phyloP scores from a whole-genome alignment of 2,797 vertebrate genomes.

The Sternotherus odoratus region DNA sequence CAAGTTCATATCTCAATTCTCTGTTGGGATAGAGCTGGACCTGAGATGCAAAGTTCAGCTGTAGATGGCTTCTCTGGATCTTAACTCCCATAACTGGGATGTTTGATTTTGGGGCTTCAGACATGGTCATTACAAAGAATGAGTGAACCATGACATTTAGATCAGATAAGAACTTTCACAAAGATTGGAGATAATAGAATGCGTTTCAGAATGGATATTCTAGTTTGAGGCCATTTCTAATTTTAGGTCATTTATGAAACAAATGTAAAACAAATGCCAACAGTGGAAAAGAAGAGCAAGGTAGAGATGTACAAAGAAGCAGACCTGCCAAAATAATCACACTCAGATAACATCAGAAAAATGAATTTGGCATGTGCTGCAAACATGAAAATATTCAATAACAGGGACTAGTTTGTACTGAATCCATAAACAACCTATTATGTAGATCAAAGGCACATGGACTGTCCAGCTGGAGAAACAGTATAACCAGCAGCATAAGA shows the following conservation, averaged over 20 bases:
- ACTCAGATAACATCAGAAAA: neutral
- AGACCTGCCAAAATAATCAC: fast-evolving
- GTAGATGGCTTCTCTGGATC: neutral
- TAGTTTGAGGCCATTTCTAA: neutral
- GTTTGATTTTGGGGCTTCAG: neutral
- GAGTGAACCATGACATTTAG: neutral
- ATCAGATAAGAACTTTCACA: neutral
- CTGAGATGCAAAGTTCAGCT: neutral
- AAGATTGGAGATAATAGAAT: neutral
- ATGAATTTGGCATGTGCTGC: neutral
- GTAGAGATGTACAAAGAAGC: neutral
- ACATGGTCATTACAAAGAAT: neutral
- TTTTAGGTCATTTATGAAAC: neutral
- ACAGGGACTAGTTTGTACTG: neutral
- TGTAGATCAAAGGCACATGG: neutral
- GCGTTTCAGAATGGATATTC: neutral
- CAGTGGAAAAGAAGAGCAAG: neutral
- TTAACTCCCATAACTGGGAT: neutral
- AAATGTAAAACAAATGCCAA: neutral
- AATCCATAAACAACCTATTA: neutral
- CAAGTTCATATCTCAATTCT: neutral
- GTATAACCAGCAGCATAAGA: fast-evolving
- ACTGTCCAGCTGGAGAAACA: neutral
- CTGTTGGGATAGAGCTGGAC: neutral
- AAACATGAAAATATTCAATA: neutral